Evolutionary conservation across 1,140 invertebrate species (phyloP).

Genomic region (Zophobas atratus): DNA sequence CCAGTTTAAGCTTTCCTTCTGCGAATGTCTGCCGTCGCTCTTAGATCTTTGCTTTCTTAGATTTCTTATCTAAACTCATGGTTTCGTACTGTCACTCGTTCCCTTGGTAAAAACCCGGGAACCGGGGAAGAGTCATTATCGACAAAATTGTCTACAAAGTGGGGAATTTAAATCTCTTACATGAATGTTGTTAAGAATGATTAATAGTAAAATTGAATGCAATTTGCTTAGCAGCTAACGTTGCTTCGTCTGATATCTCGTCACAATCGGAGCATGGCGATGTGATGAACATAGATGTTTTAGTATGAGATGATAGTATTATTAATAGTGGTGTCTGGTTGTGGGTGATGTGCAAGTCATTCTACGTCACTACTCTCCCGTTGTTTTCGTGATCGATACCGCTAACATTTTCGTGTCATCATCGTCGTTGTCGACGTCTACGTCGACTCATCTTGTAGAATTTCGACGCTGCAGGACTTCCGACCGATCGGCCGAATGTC

Average conservation of each 20-base stretch:
- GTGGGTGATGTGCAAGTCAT: constrained; percentile 66
- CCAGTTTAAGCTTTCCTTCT: no score
- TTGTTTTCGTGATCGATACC: constrained; percentile 66
- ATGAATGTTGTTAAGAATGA: constrained; percentile 38
- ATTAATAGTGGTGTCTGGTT: constrained; percentile 66
- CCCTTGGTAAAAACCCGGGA: no score
- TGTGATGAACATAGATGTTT: constrained; percentile 59
- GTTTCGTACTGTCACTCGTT: no score
- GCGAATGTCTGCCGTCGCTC: no score
- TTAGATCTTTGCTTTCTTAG: no score
- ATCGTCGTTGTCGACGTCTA: constrained; percentile 8
- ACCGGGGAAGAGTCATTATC: constrained; percentile 7
- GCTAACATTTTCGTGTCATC: constrained; percentile 65
- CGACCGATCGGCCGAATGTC: background rate
- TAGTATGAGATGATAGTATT: constrained; percentile 60
- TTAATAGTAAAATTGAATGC: constrained; percentile 43
- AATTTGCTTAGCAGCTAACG: constrained; percentile 41
- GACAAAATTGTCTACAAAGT: constrained; percentile 19
- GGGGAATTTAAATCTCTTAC: constrained; percentile 38
- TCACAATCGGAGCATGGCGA: constrained; percentile 52
- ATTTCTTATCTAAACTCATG: no score
- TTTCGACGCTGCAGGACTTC: background rate
- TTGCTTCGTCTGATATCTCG: constrained; percentile 45
- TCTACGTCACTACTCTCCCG: constrained; percentile 65
- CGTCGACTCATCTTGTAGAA: constrained; percentile 27